Base-by-base conservation (phyloP, 2,797 vertebrate species). In the Heliangelus exortis region DNA sequence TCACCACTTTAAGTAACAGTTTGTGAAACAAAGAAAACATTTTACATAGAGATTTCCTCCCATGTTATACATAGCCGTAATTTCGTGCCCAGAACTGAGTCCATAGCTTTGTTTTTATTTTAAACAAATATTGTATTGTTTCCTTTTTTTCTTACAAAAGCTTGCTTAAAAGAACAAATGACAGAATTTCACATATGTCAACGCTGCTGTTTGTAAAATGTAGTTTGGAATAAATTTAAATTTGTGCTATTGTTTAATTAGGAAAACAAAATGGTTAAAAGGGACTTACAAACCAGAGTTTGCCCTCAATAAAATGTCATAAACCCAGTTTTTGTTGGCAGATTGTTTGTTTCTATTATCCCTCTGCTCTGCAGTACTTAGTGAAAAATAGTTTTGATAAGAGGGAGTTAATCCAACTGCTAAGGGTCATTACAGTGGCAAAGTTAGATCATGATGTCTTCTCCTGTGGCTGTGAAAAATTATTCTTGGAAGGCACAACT, bases 391-490 rank as follows among this genome's bases (percentile, higher is more conserved):
- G 16, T 79, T 90, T 57, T 80, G 62, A 65, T 80, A 36, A 72
- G 93, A 78, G 67, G 33, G 43, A 54, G 25, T 63, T 82, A 88
- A 82, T 78, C 31, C 13, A 20, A 53, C 43, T 84, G 28, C 39
- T 62, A 57, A 71, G 36, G 89, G 51, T 91, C 7, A 4, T 57
- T 88, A 33, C 57, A 77, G 17, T 73, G 48, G 34, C 29, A 12
- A 83, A 83, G 21, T 84, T 69, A 84, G 41, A 75, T 74, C 50
- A 21, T 28, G 90, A 94, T 93, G 68, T 86, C 67, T 77, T 85
- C 51, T 87, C 2, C 0, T 31, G 20, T 72, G 33, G 22, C 39
- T 89, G 39, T 93, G 97, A 77, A 74, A 94, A 86, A 57, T 79
- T 73, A 79, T 71, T 75, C 31, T 95, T 8, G 4, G 54, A 91